Percentiles rank a stretch among this genome's conserved stretches.
phyloP scores from a whole-genome alignment of 2,797 vertebrate genomes.

The Pelochelys cantorii region DNA sequence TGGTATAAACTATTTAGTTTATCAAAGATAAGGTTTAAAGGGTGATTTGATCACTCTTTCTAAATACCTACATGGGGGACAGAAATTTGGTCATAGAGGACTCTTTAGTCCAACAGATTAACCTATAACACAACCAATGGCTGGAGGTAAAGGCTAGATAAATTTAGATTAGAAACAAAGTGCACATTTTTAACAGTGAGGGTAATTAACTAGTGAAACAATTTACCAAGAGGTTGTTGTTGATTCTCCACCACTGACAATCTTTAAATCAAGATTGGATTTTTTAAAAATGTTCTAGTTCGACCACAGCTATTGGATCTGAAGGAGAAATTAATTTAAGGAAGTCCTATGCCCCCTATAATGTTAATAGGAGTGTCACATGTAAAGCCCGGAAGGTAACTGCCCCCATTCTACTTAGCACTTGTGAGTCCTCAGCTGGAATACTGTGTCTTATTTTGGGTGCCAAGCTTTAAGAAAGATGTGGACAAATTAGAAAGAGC shows the following conservation, averaged over 20 bases:
- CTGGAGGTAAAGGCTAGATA: neutral
- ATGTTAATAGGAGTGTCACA: neutral
- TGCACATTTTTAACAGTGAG: neutral
- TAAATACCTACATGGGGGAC: neutral
- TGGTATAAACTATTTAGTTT: neutral
- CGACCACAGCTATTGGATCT: neutral
- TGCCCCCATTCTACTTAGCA: too few relatives aligned
- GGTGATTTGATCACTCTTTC: neutral
- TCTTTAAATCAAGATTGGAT: neutral
- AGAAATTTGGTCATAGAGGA: neutral
- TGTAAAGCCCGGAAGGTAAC: neutral
- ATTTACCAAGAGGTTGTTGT: neutral
- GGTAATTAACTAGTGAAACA: neutral
- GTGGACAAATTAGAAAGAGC: neutral
- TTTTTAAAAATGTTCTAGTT: constrained; percentile 24
- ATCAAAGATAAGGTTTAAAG: neutral
- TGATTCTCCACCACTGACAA: neutral
- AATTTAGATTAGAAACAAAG: neutral
- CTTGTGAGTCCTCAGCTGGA: neutral
- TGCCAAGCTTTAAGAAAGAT: neutral
- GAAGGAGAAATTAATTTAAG: neutral
- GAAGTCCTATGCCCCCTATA: neutral
- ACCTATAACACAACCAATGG: neutral
- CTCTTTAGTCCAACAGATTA: neutral
- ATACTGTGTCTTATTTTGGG: neutral